phyloP scores from a whole-genome alignment of 1,140 invertebrate genomes.

The Oscheius sp. region DNA sequence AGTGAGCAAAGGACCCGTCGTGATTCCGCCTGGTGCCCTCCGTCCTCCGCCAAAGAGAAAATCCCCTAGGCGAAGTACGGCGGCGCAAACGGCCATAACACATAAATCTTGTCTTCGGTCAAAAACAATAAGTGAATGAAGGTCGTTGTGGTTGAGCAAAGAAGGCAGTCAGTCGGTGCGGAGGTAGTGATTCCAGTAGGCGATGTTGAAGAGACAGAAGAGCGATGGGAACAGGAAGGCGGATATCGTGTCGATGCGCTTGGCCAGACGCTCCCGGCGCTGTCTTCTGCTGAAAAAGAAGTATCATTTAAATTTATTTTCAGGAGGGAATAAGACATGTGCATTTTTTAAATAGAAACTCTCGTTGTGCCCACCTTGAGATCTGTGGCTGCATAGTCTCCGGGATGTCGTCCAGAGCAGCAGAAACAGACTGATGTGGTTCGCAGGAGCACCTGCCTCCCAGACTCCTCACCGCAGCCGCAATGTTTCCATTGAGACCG shows the following conservation, averaged over 20 bases:
- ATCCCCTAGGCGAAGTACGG: too few relatives aligned
- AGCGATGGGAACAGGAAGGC: conserved; percentile 61
- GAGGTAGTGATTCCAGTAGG: conserved; percentile 61
- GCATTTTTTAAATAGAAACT: too few relatives aligned
- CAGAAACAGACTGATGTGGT: not conserved
- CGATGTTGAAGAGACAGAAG: conserved; percentile 62
- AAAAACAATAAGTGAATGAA: too few relatives aligned
- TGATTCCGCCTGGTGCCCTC: too few relatives aligned
- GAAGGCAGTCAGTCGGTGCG: too few relatives aligned
- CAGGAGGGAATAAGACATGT: conserved; percentile 41
- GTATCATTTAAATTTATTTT: conserved; percentile 36
- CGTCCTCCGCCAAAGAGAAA: too few relatives aligned
- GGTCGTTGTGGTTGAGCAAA: too few relatives aligned
- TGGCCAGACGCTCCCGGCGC: conserved; percentile 50
- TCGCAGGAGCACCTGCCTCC: conserved; percentile 6
- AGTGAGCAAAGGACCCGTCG: too few relatives aligned
- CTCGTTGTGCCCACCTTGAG: too few relatives aligned
- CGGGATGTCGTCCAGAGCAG: conserved; percentile 17
- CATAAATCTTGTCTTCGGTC: too few relatives aligned
- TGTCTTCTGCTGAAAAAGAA: conserved; percentile 48
- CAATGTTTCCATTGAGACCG: conserved; percentile 29
- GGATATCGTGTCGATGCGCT: conserved; percentile 61
- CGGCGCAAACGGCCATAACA: too few relatives aligned
- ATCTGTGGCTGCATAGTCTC: not conserved
- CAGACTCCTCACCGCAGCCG: conserved; percentile 14